Evolutionary conservation across 2,888 invertebrate genomes (phyloP), one percentile per base, ranked within the genome.

Genomic region (Drosophila dives): DNA sequence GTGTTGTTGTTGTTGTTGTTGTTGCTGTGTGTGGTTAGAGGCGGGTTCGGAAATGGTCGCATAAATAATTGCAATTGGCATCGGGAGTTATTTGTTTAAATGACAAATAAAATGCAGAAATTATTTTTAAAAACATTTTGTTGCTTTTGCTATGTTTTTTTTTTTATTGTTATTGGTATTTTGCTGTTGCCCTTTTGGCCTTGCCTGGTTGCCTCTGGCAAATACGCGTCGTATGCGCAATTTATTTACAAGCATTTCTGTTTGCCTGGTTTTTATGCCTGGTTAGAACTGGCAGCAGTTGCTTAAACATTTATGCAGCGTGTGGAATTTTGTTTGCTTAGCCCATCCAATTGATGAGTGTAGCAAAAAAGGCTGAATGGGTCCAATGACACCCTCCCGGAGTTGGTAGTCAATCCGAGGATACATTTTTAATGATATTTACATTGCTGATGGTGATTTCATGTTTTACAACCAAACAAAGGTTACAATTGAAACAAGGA

Each of bases 181-280:
- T 42, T 59, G 42, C 50, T 64, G 38, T 64, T 75, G 38, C n/a
- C 38, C 29, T 29, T 79, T 64, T 65, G 42, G 54, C 32, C 64
- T 62, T 66, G 63, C 60, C 62, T 40, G 72, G 53, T 50, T 72
- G 79, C 72, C 79, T 55, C 66, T 48, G 75, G 82, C 74, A 79
- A 78, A 78, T 66, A 83, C 72, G 73, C 59, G 76, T 75, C 87
- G 79, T 84, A 78, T 83, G 81, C 78, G 87, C 86, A 81, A 86
- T 84, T 81, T 83, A 81, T 86, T 80, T 81, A 83, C 77, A 70
- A 68, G 53, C 50, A 51, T 64, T 71, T 58, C 51, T 75, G 64
- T 77, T 81, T 72, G 74, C 53, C 74, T 71, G 72, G 75, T 49
- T 72, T 80, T 78, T 72, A 68, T 80, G 61, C 45, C 63, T 64